Conservation (phyloP, 2,888 invertebrate species). For the Drosophila parthenogenetica region DNA sequence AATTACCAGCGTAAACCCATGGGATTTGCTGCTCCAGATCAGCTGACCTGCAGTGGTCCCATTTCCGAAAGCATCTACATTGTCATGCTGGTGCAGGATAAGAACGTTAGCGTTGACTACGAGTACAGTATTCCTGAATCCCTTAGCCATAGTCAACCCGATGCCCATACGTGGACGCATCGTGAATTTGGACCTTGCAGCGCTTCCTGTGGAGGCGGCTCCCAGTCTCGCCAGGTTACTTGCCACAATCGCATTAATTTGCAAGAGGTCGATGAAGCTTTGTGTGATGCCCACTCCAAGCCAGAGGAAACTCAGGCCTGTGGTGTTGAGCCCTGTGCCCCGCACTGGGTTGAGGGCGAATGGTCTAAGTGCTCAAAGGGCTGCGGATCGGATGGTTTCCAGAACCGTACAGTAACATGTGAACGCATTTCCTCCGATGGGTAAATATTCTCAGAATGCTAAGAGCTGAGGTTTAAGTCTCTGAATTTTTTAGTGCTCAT, state of each 20-base stretch:
- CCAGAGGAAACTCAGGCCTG: constrained; percentile 91
- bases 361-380: constrained; percentile 94
- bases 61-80: constrained; percentile 95
- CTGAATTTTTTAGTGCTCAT: constrained; percentile 86
- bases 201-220: constrained; percentile 96
- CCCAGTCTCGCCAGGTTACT: constrained; percentile 90
- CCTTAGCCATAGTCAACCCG: constrained; percentile 88
- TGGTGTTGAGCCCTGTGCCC: constrained; percentile 91
- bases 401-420: constrained; percentile 91
- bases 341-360: constrained; percentile 91
- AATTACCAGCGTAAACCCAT: constrained; percentile 93
- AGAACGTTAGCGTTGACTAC: constrained; percentile 93
- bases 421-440: constrained; percentile 91
- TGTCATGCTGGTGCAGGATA: constrained; percentile 92
- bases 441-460: too few species aligned
- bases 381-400: constrained; percentile 92
- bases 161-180: constrained; percentile 93
- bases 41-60: constrained; percentile 93
- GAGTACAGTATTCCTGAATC: constrained; percentile 95
- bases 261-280: constrained; percentile 89
- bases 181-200: constrained; percentile 91
- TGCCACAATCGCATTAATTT: constrained; percentile 92
- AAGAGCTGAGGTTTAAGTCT: too few species aligned
- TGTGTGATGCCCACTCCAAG: constrained; percentile 92
- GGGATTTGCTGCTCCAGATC: constrained; percentile 94